Conservation (phyloP, 2,888 invertebrate genomes). For the Leptinotarsa tumamoca region DNA sequence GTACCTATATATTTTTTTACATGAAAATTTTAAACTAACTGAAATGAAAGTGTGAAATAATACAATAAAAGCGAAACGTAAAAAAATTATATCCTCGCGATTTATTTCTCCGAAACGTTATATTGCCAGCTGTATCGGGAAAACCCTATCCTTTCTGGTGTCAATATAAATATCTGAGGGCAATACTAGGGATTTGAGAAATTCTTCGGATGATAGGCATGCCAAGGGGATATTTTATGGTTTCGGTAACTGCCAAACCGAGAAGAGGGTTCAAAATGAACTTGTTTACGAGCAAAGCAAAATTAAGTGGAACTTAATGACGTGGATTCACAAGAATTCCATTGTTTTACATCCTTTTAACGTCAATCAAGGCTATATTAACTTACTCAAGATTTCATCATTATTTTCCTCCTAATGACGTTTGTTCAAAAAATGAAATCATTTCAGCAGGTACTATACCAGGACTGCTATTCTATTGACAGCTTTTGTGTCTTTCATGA, state of each 20-base stretch:
- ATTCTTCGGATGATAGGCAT: conserved; percentile 7
- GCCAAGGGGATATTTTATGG: conserved; percentile 18
- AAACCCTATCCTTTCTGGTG: conserved; percentile 6
- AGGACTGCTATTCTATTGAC: too few species aligned
- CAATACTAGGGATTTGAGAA: conserved; percentile 16
- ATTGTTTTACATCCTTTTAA: background rate
- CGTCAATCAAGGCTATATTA: background rate
- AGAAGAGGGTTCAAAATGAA: conserved; percentile 13
- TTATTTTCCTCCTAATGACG: background rate
- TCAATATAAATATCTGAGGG: conserved; percentile 21
- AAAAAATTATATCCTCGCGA: conserved; percentile 3
- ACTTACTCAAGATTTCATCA: background rate
- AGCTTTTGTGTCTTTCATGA: too few species aligned
- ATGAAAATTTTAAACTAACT: background rate
- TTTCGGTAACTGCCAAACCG: conserved; percentile 12
- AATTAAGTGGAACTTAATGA: conserved; percentile 11
- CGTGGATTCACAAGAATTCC: conserved; percentile 5
- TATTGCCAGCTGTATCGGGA: conserved; percentile 4
- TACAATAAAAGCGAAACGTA: conserved; percentile 6
- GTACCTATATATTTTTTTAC: background rate
- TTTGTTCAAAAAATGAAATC: background rate
- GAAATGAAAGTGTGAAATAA: background rate
- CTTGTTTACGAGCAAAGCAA: conserved; percentile 13
- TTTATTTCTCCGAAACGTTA: background rate
- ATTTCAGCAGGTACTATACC: background rate